phyloP scores from a whole-genome alignment of 2,113 vertebrate species.

The Antechinus flavipes region DNA sequence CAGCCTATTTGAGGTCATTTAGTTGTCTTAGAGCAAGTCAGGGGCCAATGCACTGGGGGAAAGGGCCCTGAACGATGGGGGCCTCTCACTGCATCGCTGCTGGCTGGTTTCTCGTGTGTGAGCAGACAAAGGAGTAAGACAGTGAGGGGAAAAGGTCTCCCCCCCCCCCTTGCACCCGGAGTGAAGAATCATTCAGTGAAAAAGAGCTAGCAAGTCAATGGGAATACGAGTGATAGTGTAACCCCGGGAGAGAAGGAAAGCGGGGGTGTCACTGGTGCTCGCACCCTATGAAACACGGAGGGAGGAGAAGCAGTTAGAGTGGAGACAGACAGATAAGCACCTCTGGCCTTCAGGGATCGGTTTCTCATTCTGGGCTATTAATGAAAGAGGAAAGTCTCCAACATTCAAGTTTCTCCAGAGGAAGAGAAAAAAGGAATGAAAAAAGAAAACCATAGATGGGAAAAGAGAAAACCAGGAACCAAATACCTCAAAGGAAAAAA shows the following conservation, averaged over 20 bases:
- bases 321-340: not conserved
- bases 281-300: not conserved
- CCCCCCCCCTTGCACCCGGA: not conserved
- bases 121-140: not conserved
- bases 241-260: not conserved
- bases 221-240: not conserved
- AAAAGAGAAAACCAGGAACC: not conserved
- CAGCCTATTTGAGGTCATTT: not conserved
- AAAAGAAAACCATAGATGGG: not conserved
- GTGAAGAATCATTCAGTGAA: not conserved
- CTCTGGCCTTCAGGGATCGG: not conserved
- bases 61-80: not conserved
- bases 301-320: not conserved
- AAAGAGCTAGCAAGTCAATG: not conserved
- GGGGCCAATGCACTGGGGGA: not conserved
- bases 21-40: not conserved
- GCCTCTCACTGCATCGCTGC: not conserved
- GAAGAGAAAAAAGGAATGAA: not conserved
- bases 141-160: not conserved
- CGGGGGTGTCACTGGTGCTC: not conserved
- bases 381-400: constrained; percentile 6
- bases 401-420: not conserved
- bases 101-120: not conserved
- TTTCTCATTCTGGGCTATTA: not conserved
- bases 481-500: not conserved